These are phyloP conservation scores for Hafferia zeledoni DNA, from an alignment of 2,797 vertebrate genomes.

Conservation along the genomic window DNA sequence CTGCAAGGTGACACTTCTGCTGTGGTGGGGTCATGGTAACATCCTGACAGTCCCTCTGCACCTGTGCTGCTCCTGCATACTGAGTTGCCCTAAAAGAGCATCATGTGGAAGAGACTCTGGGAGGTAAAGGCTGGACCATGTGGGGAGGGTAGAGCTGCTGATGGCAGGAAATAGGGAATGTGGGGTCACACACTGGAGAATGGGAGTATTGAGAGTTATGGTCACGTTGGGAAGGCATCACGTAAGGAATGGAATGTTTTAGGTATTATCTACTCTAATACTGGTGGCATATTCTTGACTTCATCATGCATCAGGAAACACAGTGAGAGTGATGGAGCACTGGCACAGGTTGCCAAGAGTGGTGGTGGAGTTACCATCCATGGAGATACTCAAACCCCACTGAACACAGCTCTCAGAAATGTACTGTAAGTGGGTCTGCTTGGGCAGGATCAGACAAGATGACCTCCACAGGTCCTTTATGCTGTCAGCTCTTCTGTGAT, in stretches of 20 bases:
- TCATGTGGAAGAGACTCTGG: accelerated
- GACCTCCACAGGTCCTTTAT: neutral
- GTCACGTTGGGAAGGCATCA: neutral
- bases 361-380: neutral
- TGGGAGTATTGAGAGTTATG: neutral
- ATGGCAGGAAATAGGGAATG: neutral
- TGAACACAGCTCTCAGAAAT: neutral
- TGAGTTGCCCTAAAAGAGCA: neutral
- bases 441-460: neutral
- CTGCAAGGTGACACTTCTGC: neutral
- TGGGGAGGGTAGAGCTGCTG: neutral
- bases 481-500: neutral
- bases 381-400: neutral
- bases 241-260: neutral
- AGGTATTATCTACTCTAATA: neutral
- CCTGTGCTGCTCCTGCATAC: accelerated
- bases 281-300: neutral
- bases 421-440: too few species aligned
- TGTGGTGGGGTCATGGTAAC: neutral
- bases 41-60: neutral
- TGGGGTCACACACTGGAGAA: neutral
- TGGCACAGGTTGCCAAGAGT: neutral
- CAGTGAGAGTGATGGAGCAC: neutral
- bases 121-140: neutral
- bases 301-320: neutral